Evolutionary conservation across 2,888 invertebrate species (phyloP).

Genomic region (Rhagium mordax): DNA sequence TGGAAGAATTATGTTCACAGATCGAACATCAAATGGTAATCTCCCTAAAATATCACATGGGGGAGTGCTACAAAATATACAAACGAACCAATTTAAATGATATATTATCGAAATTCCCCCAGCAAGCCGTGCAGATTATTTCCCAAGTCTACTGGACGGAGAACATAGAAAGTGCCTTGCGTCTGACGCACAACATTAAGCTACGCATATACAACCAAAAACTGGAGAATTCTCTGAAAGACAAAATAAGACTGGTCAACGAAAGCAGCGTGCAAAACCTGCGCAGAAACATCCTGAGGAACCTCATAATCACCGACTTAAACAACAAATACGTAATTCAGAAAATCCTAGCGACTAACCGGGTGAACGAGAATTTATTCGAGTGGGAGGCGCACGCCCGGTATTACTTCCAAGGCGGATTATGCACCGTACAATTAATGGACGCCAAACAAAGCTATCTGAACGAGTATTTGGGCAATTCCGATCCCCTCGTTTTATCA

Average conservation of each 20-base stretch:
- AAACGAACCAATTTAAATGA: slow-evolving; percentile 40
- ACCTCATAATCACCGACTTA: slow-evolving; percentile 47
- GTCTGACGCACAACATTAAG: slow-evolving; percentile 50
- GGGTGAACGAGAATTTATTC: slow-evolving; percentile 76
- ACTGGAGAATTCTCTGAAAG: slow-evolving; percentile 40
- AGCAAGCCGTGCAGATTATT: slow-evolving; percentile 51
- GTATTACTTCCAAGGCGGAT: slow-evolving; percentile 80
- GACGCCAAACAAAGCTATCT: slow-evolving; percentile 82
- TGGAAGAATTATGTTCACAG: slow-evolving; percentile 83
- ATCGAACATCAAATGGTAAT: slow-evolving; percentile 85
- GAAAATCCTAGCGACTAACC: slow-evolving; percentile 75
- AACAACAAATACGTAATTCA: slow-evolving; percentile 82
- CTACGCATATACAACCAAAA: slow-evolving; percentile 49
- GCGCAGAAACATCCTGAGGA: slow-evolving; percentile 68
- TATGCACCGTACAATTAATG: slow-evolving; percentile 78
- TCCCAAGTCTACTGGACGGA: slow-evolving; percentile 53
- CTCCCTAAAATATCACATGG: slow-evolving; percentile 58
- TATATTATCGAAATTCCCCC: slow-evolving; percentile 46
- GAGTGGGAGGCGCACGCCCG: slow-evolving; percentile 85
- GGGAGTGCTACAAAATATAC: slow-evolving; percentile 51
- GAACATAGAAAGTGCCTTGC: slow-evolving; percentile 70
- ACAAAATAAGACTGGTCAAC: slow-evolving; percentile 59
- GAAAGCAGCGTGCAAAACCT: slow-evolving; percentile 51
- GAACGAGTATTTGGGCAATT: slow-evolving; percentile 89
- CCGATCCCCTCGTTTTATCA: slow-evolving; percentile 79